A percentile compares a stretch with the other conserved stretches of the same genome.
Conservation (phyloP, 2,888 invertebrate genomes). For the Noctuana brunneofusca region DNA sequence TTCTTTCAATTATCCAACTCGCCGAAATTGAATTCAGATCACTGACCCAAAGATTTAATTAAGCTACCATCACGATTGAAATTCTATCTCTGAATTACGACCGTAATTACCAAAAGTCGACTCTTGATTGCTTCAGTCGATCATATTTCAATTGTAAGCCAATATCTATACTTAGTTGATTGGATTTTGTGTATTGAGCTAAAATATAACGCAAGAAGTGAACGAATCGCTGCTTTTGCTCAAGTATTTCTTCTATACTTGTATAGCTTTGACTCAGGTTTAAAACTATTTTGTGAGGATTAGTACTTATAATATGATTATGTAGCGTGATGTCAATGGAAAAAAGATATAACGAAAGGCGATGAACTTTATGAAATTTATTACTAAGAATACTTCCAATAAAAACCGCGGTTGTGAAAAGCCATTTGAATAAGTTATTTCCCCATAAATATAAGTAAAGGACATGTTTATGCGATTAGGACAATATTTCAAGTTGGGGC, state of each 20-base stretch:
- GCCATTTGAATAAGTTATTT: conserved; percentile 2
- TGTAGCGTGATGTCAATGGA: background rate
- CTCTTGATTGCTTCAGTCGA: conserved; percentile 17
- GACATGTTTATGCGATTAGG: conserved; percentile 14
- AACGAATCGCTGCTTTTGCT: background rate
- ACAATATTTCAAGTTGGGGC: background rate
- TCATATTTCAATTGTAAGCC: conserved; percentile 14
- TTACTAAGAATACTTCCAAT: background rate
- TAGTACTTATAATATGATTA: no score
- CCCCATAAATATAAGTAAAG: conserved; percentile 7
- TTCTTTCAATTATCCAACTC: conserved; percentile 24
- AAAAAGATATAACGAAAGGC: background rate
- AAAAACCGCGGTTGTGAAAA: conserved; percentile 3
- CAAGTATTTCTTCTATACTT: no score
- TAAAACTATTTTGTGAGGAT: no score
- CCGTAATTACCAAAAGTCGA: conserved; percentile 24
- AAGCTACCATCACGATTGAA: conserved; percentile 25
- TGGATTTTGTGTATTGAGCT: background rate
- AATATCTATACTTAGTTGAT: background rate
- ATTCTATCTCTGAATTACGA: conserved; percentile 32
- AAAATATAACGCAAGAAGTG: background rate
- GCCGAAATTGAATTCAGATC: conserved; percentile 17
- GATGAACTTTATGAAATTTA: background rate
- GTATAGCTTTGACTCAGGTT: no score
- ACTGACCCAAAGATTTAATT: conserved; percentile 30